Evolutionary conservation across 2,113 vertebrate species (phyloP).

Genomic region (Electrona antarctica): DNA sequence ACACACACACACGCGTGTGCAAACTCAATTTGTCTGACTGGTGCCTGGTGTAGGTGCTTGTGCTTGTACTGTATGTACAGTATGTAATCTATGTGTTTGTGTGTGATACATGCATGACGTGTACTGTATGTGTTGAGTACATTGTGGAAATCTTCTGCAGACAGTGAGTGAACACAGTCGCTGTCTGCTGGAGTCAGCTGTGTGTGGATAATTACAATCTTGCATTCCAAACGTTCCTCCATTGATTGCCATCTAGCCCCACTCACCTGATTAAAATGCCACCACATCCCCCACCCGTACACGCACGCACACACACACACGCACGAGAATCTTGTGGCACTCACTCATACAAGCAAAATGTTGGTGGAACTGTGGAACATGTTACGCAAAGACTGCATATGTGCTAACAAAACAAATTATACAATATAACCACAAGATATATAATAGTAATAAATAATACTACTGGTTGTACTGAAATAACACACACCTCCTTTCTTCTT

Average conservation of each 20-base stretch:
- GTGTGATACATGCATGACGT: background rate
- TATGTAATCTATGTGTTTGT: background rate
- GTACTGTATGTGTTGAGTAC: background rate
- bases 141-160: background rate
- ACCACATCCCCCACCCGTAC: background rate
- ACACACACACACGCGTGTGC: background rate
- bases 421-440: too few relatives aligned
- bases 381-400: too few relatives aligned
- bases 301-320: background rate
- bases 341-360: too few relatives aligned
- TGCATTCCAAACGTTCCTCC: slow-evolving; percentile 44
- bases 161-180: background rate
- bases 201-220: slow-evolving; percentile 40
- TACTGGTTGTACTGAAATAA: too few relatives aligned
- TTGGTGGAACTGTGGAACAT: too few relatives aligned
- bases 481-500: too few relatives aligned
- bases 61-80: too few relatives aligned
- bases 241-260: slow-evolving; percentile 17
- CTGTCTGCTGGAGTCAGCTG: slow-evolving; percentile 17
- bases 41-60: too few relatives aligned
- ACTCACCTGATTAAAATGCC: slow-evolving; percentile 30
- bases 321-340: too few relatives aligned
- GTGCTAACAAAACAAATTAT: too few relatives aligned
- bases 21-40: background rate
- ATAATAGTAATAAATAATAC: too few relatives aligned